Evolutionary conservation across 2,888 invertebrate genomes (phyloP).

Genomic region (Amphipoea oculea): DNA sequence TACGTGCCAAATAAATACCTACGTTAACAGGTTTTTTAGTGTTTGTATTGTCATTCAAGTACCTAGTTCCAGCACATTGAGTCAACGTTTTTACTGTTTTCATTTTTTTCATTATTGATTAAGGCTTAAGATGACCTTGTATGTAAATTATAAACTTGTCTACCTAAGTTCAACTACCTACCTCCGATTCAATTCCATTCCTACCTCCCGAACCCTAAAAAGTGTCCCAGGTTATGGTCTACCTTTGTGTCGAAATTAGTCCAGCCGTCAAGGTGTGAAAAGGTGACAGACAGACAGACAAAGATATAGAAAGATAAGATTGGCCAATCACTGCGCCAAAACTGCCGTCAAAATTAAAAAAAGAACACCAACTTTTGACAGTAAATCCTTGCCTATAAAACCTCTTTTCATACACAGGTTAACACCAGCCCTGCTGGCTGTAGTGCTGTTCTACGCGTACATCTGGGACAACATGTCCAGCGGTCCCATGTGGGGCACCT

Average conservation of each 20-base stretch:
- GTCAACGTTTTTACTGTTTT: not conserved
- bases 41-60: conserved; percentile 2
- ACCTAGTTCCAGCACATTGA: not conserved
- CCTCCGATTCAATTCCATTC: too few relatives aligned
- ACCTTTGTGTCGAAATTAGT: too few relatives aligned
- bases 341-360: not conserved
- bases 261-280: too few relatives aligned
- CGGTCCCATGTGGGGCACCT: conserved; percentile 92
- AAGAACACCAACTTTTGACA: not conserved
- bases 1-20: not conserved
- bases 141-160: not conserved
- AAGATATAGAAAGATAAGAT: too few relatives aligned
- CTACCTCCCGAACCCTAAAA: too few relatives aligned
- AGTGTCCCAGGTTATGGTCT: too few relatives aligned
- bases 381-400: not conserved
- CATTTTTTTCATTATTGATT: conserved; percentile 6
- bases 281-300: too few relatives aligned
- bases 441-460: conserved; percentile 92
- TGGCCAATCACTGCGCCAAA: not conserved
- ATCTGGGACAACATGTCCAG: conserved; percentile 92
- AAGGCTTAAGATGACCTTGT: not conserved
- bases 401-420: conserved; percentile 84
- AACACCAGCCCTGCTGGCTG: conserved; percentile 91
- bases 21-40: not conserved
- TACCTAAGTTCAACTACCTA: conserved; percentile 16